These are phyloP conservation scores for Rotaria magnacalcarata DNA, from an alignment of 2,888 invertebrate genomes.

Conservation along the genomic window DNA sequence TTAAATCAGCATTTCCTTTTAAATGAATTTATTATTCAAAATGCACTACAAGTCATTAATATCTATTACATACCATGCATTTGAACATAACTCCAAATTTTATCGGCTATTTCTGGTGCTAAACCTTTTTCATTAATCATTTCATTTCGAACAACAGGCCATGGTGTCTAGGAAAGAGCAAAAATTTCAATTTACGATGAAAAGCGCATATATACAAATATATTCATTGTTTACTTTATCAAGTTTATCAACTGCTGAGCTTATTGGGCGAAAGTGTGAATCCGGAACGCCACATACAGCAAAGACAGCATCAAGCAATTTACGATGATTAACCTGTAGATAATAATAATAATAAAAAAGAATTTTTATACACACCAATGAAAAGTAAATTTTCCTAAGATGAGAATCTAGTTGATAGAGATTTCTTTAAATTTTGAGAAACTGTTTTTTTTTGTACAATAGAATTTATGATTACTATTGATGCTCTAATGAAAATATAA, in stretches of 20 bases:
- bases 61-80: conserved; percentile 65
- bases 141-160: conserved; percentile 88
- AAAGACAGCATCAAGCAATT: conserved; percentile 90
- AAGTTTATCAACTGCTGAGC: conserved; percentile 93
- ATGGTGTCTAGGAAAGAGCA: conserved; percentile 67
- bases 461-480: no score
- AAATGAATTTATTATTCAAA: no score
- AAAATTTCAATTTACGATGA: neutral
- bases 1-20: conserved; percentile 63
- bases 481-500: no score
- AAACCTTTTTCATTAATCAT: conserved; percentile 78
- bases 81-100: conserved; percentile 76
- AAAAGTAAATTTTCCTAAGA: no score
- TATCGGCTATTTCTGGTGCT: conserved; percentile 73
- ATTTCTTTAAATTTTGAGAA: no score
- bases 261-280: conserved; percentile 83
- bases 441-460: no score
- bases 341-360: no score
- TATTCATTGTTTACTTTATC: conserved; percentile 71
- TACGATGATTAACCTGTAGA: conserved; percentile 80
- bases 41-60: no score
- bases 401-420: no score
- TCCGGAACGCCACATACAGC: conserved; percentile 86
- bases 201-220: neutral
- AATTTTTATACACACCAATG: no score